These are phyloP conservation scores for Crotalus tigris DNA, from an alignment of 2,113 vertebrate genomes.

Conservation along the genomic window DNA sequence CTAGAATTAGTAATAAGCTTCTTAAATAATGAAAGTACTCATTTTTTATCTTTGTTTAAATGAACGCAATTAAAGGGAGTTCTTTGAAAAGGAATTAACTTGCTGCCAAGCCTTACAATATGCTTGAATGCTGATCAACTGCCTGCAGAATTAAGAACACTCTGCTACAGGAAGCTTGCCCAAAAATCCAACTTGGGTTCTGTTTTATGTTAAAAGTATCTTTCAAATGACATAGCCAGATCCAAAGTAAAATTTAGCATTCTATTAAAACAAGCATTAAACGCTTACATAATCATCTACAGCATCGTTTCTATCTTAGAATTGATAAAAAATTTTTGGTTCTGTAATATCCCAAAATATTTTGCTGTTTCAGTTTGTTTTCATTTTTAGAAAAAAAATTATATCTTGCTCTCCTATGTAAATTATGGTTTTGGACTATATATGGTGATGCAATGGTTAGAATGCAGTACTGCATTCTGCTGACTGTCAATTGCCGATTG, in stretches of 20 bases:
- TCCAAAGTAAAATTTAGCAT: neutral
- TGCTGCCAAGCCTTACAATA: neutral
- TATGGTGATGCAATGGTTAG: neutral
- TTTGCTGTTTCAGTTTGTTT: neutral
- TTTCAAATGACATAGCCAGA: neutral
- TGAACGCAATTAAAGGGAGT: neutral
- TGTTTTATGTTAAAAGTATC: neutral
- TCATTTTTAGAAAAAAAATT: neutral
- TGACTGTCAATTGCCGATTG: neutral
- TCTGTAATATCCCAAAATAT: neutral
- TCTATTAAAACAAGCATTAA: neutral
- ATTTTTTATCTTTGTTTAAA: neutral
- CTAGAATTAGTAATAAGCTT: neutral
- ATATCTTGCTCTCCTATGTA: accelerated
- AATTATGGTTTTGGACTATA: neutral
- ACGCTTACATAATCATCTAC: neutral
- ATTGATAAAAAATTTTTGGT: neutral
- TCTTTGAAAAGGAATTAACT: neutral
- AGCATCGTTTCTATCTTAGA: neutral
- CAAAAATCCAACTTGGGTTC: neutral
- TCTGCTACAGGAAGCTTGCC: neutral
- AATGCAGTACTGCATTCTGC: neutral
- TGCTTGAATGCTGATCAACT: neutral
- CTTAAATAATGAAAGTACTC: neutral
- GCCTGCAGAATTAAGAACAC: neutral